These are phyloP conservation scores for Schizothorax lantsangensis DNA, from an alignment of 2,797 vertebrate genomes.

Conservation along the genomic window DNA sequence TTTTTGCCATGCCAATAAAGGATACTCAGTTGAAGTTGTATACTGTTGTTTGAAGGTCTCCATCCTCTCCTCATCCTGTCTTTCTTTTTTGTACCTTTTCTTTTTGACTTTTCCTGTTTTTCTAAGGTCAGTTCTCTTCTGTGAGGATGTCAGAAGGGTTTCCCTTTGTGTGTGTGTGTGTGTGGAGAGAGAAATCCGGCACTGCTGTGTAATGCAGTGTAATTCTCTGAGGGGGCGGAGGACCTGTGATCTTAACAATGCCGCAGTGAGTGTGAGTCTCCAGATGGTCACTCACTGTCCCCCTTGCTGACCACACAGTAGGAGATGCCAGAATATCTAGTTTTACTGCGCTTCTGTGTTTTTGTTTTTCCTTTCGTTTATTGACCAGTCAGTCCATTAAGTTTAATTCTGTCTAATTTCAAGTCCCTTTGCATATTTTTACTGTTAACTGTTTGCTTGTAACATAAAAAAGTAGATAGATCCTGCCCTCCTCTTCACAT, in stretches of 20 bases:
- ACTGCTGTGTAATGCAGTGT: conserved; percentile 24
- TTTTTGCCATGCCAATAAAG: not conserved
- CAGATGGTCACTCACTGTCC: conserved; percentile 48
- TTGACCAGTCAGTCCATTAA: conserved; percentile 13
- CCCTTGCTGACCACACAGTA: conserved; percentile 47
- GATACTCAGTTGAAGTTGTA: not conserved
- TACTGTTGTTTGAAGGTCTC: not conserved
- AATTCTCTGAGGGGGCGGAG: conserved; percentile 34
- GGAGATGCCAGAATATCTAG: not conserved
- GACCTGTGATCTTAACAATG: conserved; percentile 38
- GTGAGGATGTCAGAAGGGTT: conserved; percentile 5
- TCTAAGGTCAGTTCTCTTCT: conserved; percentile 20
- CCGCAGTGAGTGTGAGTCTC: conserved; percentile 19
- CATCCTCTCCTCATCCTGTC: not conserved
- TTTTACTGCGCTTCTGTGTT: not conserved
- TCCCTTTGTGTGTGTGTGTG: not conserved
- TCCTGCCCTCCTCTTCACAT: not conserved
- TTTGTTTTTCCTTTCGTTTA: not conserved
- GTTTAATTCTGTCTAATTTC: not conserved
- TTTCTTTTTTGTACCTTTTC: not conserved
- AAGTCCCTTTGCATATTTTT: not conserved
- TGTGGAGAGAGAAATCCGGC: not conserved
- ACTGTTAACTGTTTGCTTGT: not conserved
- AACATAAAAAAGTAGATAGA: conserved; percentile 3
- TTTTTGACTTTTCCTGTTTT: conserved; percentile 2